A percentile compares a stretch with the other conserved stretches of the same genome.
These are phyloP conservation scores for Balearica regulorum DNA, from an alignment of 2,797 vertebrate genomes.

Conservation along the genomic window DNA sequence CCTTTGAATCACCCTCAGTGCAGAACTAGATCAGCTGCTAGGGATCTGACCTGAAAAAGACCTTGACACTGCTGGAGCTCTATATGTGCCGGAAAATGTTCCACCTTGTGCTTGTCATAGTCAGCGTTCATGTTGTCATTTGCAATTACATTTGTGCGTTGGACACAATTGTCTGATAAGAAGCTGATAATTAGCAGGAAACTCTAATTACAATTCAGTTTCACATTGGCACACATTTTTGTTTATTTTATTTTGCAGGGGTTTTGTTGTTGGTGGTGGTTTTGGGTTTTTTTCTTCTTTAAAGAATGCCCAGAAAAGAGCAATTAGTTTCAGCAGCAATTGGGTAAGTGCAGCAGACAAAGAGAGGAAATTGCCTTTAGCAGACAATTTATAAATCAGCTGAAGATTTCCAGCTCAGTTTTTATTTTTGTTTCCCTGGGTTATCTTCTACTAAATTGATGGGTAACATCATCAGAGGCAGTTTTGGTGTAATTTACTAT, in stretches of 20 bases:
- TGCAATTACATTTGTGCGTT: neutral
- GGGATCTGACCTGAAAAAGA: constrained; percentile 68
- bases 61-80: constrained; percentile 44
- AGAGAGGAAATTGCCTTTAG: constrained; percentile 62
- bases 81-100: constrained; percentile 17
- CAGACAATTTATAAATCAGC: constrained; percentile 60
- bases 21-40: constrained; percentile 62
- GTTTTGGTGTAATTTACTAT: neutral
- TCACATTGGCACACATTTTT: neutral
- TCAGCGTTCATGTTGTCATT: neutral
- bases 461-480: neutral
- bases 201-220: constrained; percentile 27
- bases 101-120: constrained; percentile 41
- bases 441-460: constrained; percentile 25
- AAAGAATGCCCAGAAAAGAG: constrained; percentile 35
- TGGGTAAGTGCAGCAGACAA: constrained; percentile 47
- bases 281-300: neutral
- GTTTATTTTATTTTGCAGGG: neutral
- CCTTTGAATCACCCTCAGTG: constrained; percentile 76
- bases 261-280: too few species aligned
- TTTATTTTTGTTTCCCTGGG: constrained; percentile 20
- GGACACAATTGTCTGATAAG: neutral
- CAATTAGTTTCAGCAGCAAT: constrained; percentile 64
- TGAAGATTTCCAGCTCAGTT: neutral
- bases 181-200: neutral